Conservation (phyloP, 2,888 invertebrate species). For the Rhamphomyia laevipes region DNA sequence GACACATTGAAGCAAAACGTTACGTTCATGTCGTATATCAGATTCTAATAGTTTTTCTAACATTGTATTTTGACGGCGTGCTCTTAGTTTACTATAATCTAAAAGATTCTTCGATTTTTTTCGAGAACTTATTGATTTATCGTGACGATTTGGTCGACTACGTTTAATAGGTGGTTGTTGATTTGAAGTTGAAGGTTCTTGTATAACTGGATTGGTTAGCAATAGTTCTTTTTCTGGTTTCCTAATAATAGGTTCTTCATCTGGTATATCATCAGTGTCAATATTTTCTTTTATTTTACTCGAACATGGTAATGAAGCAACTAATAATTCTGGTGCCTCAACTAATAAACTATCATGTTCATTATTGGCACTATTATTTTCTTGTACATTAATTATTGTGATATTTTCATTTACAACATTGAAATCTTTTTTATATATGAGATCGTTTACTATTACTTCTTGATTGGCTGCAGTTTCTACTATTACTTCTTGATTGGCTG, state of each 20-base stretch:
- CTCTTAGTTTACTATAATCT: constrained; percentile 25
- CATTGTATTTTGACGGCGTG: constrained; percentile 40
- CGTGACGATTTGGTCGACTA: background rate
- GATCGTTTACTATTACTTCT: too few relatives aligned
- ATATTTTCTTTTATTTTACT: too few relatives aligned
- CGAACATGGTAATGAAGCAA: too few relatives aligned
- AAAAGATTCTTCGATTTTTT: constrained; percentile 18
- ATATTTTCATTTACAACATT: too few relatives aligned
- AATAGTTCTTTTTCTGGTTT: background rate
- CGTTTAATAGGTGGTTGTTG: constrained; percentile 10
- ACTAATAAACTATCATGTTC: too few relatives aligned
- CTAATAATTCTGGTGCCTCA: too few relatives aligned
- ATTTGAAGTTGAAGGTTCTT: background rate
- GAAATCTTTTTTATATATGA: too few relatives aligned
- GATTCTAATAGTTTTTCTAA: constrained; percentile 58
- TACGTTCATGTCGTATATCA: constrained; percentile 77
- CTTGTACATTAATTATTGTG: too few relatives aligned
- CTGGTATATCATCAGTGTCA: background rate
- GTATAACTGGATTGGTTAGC: background rate
- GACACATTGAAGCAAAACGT: constrained; percentile 76
- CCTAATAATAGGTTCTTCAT: background rate
- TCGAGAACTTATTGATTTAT: background rate
- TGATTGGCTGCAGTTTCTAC: too few relatives aligned
- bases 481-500: too few relatives aligned
- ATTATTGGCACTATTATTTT: too few relatives aligned